A percentile compares a stretch with the other conserved stretches of the same genome.
phyloP scores from a whole-genome alignment of 2,888 invertebrate genomes.

The Cheilosia pagana region DNA sequence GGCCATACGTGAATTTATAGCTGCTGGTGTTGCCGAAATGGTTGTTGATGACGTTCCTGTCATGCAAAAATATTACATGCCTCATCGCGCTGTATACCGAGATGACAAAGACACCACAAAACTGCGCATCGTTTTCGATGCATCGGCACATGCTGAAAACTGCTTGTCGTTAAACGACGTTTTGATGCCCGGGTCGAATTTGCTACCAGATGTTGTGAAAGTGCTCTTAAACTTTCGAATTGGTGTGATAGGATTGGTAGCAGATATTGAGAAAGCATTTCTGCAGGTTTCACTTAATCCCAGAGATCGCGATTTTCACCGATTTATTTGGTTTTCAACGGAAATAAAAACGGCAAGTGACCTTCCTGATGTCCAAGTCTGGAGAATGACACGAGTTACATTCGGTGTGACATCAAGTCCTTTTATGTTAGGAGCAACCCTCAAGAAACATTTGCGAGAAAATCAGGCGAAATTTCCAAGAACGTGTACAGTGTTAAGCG shows the following conservation, averaged over 20 bases:
- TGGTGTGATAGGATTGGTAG: too few species aligned
- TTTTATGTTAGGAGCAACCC: conserved; percentile 17
- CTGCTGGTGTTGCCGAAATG: conserved; percentile 13
- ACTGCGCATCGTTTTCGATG: too few species aligned
- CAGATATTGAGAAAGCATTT: not conserved
- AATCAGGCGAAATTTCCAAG: not conserved
- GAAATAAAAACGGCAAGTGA: not conserved
- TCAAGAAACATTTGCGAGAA: conserved; percentile 7
- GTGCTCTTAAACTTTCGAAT: too few species aligned
- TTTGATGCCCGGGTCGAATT: not conserved
- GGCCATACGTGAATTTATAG: conserved; percentile 17
- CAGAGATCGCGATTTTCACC: conserved; percentile 28
- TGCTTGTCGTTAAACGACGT: too few species aligned
- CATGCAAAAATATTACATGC: too few species aligned
- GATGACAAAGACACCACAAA: too few species aligned
- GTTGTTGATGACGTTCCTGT: not conserved
- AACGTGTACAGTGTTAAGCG: not conserved
- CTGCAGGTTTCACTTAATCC: conserved; percentile 15
- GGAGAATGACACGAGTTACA: conserved; percentile 16
- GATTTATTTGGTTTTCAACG: conserved; percentile 27
- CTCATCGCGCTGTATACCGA: too few species aligned
- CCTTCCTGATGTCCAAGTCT: conserved; percentile 7
- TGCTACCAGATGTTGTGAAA: not conserved
- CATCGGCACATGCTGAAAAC: too few species aligned
- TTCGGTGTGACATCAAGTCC: conserved; percentile 34